phyloP scores from a whole-genome alignment of 2,797 vertebrate genomes.

The Nasua narica region DNA sequence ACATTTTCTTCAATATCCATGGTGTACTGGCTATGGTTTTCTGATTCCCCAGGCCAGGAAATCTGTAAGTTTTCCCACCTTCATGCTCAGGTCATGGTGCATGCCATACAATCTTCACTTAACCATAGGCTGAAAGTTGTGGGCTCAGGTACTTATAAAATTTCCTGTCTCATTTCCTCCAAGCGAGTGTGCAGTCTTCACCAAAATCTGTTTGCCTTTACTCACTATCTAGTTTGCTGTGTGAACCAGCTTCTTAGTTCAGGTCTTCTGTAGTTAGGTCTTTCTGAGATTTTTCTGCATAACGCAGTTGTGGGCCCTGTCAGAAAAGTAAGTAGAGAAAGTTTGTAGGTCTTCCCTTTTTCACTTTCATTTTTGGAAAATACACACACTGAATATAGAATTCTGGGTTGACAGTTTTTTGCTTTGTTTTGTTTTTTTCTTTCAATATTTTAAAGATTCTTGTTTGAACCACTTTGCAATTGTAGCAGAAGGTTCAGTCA shows the following conservation, averaged over 20 bases:
- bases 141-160: background rate
- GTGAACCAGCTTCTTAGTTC: background rate
- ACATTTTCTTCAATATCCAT: background rate
- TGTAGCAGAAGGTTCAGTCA: background rate
- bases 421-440: background rate
- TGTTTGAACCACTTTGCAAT: background rate
- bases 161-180: background rate
- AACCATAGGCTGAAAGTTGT: background rate
- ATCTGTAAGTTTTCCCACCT: background rate
- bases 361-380: background rate
- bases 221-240: background rate
- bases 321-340: background rate
- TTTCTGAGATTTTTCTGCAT: background rate
- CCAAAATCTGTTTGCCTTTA: background rate
- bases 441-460: background rate
- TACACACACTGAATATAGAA: background rate
- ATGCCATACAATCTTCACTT: background rate
- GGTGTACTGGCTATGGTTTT: background rate
- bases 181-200: background rate
- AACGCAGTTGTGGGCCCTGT: background rate
- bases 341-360: background rate
- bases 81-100: fast-evolving
- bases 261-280: background rate
- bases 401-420: background rate
- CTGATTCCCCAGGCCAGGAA: background rate